These are phyloP conservation scores for Protosalanx chinensis DNA, from an alignment of 2,797 vertebrate genomes.

Conservation along the genomic window DNA sequence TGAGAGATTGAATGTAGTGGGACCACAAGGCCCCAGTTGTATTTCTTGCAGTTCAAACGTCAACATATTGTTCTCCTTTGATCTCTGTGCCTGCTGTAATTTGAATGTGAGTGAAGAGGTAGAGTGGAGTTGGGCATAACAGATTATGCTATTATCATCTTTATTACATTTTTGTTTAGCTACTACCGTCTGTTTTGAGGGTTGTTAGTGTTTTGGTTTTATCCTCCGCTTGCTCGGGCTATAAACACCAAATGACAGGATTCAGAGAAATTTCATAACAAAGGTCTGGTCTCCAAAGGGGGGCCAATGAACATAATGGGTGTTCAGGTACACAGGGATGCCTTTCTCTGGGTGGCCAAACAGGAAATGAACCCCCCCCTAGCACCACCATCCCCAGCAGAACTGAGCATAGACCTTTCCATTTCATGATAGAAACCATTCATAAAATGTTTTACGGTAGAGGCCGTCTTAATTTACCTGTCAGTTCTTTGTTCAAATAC, in stretches of 20 bases:
- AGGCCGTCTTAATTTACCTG: no score
- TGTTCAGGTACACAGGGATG: conserved; percentile 35
- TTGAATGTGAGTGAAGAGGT: neutral
- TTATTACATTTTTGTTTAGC: no score
- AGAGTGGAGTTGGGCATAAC: neutral
- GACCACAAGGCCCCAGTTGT: no score
- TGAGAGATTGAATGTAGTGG: no score
- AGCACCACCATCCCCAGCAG: neutral
- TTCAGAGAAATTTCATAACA: conserved; percentile 52
- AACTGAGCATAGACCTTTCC: neutral
- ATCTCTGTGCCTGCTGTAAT: no score
- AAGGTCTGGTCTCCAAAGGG: conserved; percentile 43
- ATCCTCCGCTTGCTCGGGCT: conserved; percentile 49
- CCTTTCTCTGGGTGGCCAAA: conserved; percentile 44
- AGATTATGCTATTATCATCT: conserved; percentile 17
- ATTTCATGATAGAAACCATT: neutral
- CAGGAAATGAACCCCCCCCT: conserved; percentile 28
- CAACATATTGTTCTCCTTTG: neutral
- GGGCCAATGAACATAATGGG: conserved; percentile 56
- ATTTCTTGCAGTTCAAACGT: no score
- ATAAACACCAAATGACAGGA: conserved; percentile 62
- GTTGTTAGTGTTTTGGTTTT: conserved; percentile 54
- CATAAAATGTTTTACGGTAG: no score
- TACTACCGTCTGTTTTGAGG: conserved; percentile 7
- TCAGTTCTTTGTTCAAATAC: no score